phyloP scores from a whole-genome alignment of 2,797 vertebrate genomes.

The Gymnothorax reevesii region DNA sequence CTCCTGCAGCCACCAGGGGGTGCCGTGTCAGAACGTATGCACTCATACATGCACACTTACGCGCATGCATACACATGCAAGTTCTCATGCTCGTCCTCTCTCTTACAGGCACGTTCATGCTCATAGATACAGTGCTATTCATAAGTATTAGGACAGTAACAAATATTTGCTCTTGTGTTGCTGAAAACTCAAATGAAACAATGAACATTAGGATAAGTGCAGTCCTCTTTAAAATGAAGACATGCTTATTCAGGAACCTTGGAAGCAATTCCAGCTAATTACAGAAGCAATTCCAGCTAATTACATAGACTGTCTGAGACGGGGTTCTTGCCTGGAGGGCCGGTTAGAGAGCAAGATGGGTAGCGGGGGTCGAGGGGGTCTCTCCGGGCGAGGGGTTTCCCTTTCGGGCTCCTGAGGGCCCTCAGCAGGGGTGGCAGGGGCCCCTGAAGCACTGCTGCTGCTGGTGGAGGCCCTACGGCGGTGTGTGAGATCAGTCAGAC shows the following conservation, averaged over 20 bases:
- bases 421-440: conserved; percentile 75
- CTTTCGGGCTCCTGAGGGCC: conserved; percentile 56
- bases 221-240: neutral
- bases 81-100: too few relatives aligned
- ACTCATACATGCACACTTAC: neutral
- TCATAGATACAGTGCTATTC: neutral
- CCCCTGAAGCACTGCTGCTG: conserved; percentile 89
- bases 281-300: neutral
- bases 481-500: conserved; percentile 91
- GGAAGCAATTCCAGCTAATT: neutral
- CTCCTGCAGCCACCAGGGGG: conserved; percentile 69
- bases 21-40: neutral
- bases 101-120: neutral
- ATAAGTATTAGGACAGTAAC: too few relatives aligned
- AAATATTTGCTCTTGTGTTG: neutral
- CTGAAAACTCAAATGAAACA: neutral
- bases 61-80: neutral
- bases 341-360: conserved; percentile 72
- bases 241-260: neutral
- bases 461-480: conserved; percentile 91
- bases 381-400: conserved; percentile 70
- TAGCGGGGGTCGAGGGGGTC: conserved; percentile 73
- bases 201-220: neutral
- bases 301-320: neutral
- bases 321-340: conserved; percentile 65